Percentiles rank a stretch among this genome's conserved stretches.
phyloP scores from a whole-genome alignment of 2,113 vertebrate species.

The Ameiurus melas region DNA sequence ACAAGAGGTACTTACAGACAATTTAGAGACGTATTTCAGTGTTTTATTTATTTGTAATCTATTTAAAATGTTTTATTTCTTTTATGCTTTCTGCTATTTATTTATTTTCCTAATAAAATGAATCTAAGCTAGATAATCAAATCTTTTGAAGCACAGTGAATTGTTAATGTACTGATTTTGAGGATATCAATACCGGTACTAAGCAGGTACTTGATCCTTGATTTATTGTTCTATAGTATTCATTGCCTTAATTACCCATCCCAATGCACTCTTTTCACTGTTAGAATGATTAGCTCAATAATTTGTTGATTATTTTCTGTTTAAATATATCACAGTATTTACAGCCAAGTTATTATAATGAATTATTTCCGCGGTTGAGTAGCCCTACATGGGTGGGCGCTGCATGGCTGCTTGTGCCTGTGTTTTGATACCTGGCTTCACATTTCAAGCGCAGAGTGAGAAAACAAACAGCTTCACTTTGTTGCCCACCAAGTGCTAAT shows the following conservation, averaged over 20 bases:
- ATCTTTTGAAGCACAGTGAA: neutral
- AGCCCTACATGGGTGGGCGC: neutral
- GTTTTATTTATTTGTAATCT: neutral
- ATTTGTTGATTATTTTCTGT: neutral
- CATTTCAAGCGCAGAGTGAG: neutral
- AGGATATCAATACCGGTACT: neutral
- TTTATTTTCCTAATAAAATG: neutral
- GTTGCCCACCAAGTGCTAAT: slow-evolving; percentile 19
- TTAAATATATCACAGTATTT: neutral
- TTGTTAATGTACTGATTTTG: neutral
- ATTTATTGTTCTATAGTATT: neutral
- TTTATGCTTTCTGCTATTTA: neutral
- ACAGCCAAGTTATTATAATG: neutral
- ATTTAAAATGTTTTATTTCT: neutral
- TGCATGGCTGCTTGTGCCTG: neutral
- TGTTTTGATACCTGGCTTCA: slow-evolving; percentile 14
- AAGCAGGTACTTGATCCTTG: neutral
- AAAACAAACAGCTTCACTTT: slow-evolving; percentile 4
- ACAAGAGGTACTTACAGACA: neutral
- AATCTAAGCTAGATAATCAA: neutral
- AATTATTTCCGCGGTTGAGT: neutral
- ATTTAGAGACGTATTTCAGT: neutral
- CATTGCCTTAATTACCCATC: neutral
- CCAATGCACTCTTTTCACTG: neutral
- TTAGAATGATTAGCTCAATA: neutral